phyloP scores from a whole-genome alignment of 2,888 invertebrate species.

The Sisyra nigra region DNA sequence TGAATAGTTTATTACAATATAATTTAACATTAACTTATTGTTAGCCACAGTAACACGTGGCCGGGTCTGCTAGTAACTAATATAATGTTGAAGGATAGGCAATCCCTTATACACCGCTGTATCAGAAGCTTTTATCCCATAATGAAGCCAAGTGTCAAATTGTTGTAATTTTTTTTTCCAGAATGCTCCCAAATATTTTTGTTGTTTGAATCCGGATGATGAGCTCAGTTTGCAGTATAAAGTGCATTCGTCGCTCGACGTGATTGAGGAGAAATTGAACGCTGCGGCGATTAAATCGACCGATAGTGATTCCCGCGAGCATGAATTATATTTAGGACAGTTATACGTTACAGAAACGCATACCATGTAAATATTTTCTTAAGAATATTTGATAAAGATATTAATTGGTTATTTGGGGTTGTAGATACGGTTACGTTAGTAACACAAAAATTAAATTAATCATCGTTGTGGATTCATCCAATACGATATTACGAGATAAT shows the following conservation, averaged over 20 bases:
- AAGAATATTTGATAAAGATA: no score
- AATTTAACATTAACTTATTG: no score
- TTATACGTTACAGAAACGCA: slow-evolving; percentile 90
- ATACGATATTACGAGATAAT: slow-evolving; percentile 76
- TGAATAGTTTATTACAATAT: no score
- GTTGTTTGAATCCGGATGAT: slow-evolving; percentile 56
- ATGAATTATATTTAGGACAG: slow-evolving; percentile 77
- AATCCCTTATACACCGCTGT: no score
- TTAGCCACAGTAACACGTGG: no score
- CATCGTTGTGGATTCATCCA: slow-evolving; percentile 80
- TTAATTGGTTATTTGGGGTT: no score
- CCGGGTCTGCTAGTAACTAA: no score
- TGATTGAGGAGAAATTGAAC: slow-evolving; percentile 71
- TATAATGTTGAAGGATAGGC: no score
- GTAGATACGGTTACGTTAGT: slow-evolving; percentile 88
- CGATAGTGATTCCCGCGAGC: slow-evolving; percentile 51
- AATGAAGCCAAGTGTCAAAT: not conserved
- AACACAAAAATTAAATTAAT: slow-evolving; percentile 92
- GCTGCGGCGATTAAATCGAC: slow-evolving; percentile 38
- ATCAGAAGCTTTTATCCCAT: no score
- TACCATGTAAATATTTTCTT: slow-evolving; percentile 65
- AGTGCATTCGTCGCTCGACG: slow-evolving; percentile 80
- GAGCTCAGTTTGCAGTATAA: slow-evolving; percentile 86
- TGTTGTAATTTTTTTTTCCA: slow-evolving; percentile 27
- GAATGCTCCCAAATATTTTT: slow-evolving; percentile 87